Evolutionary conservation across 2,888 invertebrate genomes (phyloP), one percentile per base, ranked within the genome.

Genomic region (Napeogenes inachia): DNA sequence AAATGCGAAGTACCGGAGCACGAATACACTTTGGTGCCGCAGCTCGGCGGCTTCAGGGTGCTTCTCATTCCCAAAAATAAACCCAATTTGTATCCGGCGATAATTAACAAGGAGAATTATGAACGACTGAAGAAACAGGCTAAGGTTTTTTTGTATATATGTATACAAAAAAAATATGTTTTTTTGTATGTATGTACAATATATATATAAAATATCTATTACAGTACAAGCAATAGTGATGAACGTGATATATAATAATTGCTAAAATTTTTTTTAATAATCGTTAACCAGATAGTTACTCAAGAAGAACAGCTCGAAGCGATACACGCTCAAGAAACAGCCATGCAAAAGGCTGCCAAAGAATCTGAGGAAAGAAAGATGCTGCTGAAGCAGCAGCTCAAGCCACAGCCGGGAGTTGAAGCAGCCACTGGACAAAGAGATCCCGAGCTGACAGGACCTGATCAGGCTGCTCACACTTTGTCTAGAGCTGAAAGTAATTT

Each of bases 51-150:
- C 4, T 89, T 83, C 74, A 76, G 92, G 42, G 74, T 78, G 2
- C 74, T 93, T 8, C 71, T 93, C 3, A 80, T 94, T 0, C 93
- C 93, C 0, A 89, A 87, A 56, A 79, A 77, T 2, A 77, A 88
- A 42, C 89, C 90, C 0, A 92, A 91, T 65, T 85, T 86, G 61
- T 91, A 92, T 69, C 93, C 94, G 0, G 93, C 92, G 3, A 82
- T 94, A 47, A 89, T 94, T 77, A 91, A 92, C 0, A 90, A 88
- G 61, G 80, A 84, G 0, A 94, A 95, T 67, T 93, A 92, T 65
- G 86, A 92, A 2, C 81, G 93, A 45, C 76, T 95, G 4, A 89
- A 92, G 74, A 84, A 89, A 53, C 92, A 93, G 66, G 92, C 94
- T 0, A 91, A 85, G 79, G 92, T 93, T 73, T 75, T 61, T 53